Evolutionary conservation across 2,888 invertebrate species (phyloP).

Genomic region (Falcaria lacertinaria): DNA sequence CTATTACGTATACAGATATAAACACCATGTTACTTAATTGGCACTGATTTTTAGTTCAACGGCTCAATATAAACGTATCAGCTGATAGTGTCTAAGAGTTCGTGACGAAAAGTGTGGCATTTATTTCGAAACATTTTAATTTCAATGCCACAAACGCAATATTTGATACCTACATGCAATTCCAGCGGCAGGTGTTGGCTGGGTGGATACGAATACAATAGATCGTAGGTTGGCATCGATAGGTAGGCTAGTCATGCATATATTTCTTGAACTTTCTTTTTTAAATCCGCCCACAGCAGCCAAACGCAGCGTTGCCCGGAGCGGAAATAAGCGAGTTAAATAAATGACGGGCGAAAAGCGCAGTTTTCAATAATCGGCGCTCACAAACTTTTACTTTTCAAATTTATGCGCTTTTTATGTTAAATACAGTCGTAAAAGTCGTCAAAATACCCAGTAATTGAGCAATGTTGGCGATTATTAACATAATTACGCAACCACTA

Average conservation of each 20-base stretch:
- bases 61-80: slow-evolving; percentile 8
- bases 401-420: slow-evolving; percentile 23
- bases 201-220: slow-evolving; percentile 34
- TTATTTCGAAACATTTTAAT: slow-evolving; percentile 46
- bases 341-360: slow-evolving; percentile 14
- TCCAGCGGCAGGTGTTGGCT: slow-evolving; percentile 45
- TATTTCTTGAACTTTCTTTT: slow-evolving; percentile 42
- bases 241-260: slow-evolving; percentile 6
- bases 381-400: slow-evolving; percentile 40
- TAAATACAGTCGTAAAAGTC: slow-evolving; percentile 27
- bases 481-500: slow-evolving; percentile 60
- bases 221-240: slow-evolving; percentile 12
- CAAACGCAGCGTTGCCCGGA: neutral
- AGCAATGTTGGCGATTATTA: slow-evolving; percentile 48
- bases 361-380: slow-evolving; percentile 17
- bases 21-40: slow-evolving; percentile 38
- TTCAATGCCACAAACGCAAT: slow-evolving; percentile 52
- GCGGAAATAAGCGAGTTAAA: slow-evolving; percentile 7
- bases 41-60: slow-evolving; percentile 11
- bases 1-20: slow-evolving; percentile 38
- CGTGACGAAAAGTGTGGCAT: slow-evolving; percentile 46
- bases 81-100: slow-evolving; percentile 22
- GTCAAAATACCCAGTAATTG: slow-evolving; percentile 43
- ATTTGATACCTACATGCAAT: slow-evolving; percentile 39
- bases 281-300: slow-evolving; percentile 18